Evolutionary conservation across 2,888 invertebrate genomes (phyloP).

Genomic region (Achlya flavicornis): DNA sequence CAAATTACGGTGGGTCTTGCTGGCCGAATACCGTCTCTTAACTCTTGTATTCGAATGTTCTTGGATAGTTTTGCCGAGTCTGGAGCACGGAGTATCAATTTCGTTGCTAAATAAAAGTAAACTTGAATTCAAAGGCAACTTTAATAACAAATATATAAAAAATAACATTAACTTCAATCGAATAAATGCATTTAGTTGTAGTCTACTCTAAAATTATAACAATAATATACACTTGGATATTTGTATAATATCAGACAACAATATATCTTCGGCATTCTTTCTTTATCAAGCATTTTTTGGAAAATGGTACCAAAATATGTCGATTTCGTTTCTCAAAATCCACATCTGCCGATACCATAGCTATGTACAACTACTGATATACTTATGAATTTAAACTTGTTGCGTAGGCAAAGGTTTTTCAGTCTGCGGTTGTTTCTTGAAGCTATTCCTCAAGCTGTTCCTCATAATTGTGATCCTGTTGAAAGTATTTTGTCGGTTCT

Average conservation of each 20-base stretch:
- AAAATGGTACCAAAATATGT: background rate
- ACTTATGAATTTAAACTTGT: background rate
- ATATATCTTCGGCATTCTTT: background rate
- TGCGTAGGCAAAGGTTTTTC: background rate
- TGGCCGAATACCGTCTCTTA: too few relatives aligned
- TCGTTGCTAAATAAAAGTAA: background rate
- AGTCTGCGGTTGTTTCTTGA: slow-evolving; percentile 36
- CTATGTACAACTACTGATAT: background rate
- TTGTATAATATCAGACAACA: background rate
- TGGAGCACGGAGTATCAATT: too few relatives aligned
- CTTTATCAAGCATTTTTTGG: background rate
- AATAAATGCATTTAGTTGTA: background rate
- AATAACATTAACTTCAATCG: background rate
- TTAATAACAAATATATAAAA: slow-evolving; percentile 5
- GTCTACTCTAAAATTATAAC: background rate
- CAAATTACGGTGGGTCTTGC: too few relatives aligned
- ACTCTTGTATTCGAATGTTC: too few relatives aligned
- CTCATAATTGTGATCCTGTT: slow-evolving; percentile 39
- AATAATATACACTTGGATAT: background rate
- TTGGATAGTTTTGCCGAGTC: too few relatives aligned
- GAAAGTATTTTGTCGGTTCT: slow-evolving; percentile 57
- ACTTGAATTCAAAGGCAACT: background rate
- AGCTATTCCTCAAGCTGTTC: slow-evolving; percentile 47
- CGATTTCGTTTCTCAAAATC: background rate
- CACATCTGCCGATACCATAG: background rate